phyloP scores from a whole-genome alignment of 2,797 vertebrate genomes.

The Parauchenoglanis punctatus region DNA sequence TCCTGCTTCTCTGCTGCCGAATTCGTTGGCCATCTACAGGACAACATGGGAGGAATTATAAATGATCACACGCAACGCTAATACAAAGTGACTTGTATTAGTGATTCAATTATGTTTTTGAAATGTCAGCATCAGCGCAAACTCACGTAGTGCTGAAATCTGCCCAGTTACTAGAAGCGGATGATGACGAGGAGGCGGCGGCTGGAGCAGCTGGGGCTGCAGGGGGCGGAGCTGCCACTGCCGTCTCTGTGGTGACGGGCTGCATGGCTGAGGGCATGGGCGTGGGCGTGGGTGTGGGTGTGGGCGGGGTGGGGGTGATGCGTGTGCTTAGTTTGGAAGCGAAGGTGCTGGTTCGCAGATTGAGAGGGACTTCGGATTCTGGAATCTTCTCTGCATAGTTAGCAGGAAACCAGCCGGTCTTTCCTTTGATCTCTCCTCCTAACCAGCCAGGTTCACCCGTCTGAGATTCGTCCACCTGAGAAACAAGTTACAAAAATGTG shows the following conservation, averaged over 20 bases:
- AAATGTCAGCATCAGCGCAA: neutral
- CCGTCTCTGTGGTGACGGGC: constrained; percentile 60
- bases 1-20: constrained; percentile 82
- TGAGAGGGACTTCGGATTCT: constrained; percentile 85
- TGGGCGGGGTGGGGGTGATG: constrained; percentile 66
- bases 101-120: neutral
- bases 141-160: constrained; percentile 98
- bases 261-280: constrained; percentile 69
- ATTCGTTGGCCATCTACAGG: constrained; percentile 87
- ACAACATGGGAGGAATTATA: neutral
- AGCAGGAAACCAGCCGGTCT: constrained; percentile 97
- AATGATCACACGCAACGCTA: neutral
- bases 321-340: constrained; percentile 74
- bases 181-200: constrained; percentile 68
- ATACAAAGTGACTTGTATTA: neutral
- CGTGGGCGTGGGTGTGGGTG: constrained; percentile 66
- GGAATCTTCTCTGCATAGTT: constrained; percentile 96
- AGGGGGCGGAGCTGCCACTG: constrained; percentile 57
- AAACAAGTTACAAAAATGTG: neutral
- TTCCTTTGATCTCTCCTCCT: constrained; percentile 91
- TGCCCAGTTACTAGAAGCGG: constrained; percentile 91
- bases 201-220: constrained; percentile 60
- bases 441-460: constrained; percentile 97
- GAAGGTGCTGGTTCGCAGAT: constrained; percentile 72
- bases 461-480: constrained; percentile 95